Base-by-base conservation (phyloP, 2,888 invertebrate species). In the Lithophane semibrunnea region DNA sequence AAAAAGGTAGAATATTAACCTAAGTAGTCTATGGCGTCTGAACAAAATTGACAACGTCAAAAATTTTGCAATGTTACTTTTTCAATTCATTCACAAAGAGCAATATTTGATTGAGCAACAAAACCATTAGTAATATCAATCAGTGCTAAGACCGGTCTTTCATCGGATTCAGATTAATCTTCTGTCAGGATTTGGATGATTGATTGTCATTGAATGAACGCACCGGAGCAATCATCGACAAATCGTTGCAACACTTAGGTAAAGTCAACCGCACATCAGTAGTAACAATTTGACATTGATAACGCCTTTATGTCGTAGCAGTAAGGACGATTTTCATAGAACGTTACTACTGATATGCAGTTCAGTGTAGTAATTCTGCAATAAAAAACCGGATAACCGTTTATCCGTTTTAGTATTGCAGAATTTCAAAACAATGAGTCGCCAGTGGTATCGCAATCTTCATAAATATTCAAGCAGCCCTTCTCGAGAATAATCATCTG, bases 101-200 rank as follows among this genome's bases (percentile, higher is more conserved):
- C 56, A 73, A 9, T 0, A 63, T 67, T 68, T 42, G 44, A 69
- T 82, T 74, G 16, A 47, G 71, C 77, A 82, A 83, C 58, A 61
- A 29, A 66, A 69, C 56, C 54, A 56, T 77, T 77, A 81, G 37
- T n/a, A 72, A 81, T 81, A 75, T 80, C 58, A 72, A 85, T 69
- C 72, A 70, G 54, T 58, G 29, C 66, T 16, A 37, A 21, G 44
- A 85, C 76, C 73, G 47, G 71, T 58, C 24, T 73, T 18, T 58
- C 80, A 83, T 83, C 68, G 58, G 44, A 73, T 77, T 49, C 47
- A 79, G 68, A 86, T 84, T 82, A 86, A 88, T 77, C 72, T 75
- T 73, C 69, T 78, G 82, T 86, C 82, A 77, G 65, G 42, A 77
- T 73, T 69, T 58, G 9, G 10, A 54, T 79, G 77, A 77, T 80